Evolutionary conservation across 2,113 vertebrate genomes (phyloP), one percentile per base, ranked within the genome.

Genomic region (Emydocephalus ijimae): DNA sequence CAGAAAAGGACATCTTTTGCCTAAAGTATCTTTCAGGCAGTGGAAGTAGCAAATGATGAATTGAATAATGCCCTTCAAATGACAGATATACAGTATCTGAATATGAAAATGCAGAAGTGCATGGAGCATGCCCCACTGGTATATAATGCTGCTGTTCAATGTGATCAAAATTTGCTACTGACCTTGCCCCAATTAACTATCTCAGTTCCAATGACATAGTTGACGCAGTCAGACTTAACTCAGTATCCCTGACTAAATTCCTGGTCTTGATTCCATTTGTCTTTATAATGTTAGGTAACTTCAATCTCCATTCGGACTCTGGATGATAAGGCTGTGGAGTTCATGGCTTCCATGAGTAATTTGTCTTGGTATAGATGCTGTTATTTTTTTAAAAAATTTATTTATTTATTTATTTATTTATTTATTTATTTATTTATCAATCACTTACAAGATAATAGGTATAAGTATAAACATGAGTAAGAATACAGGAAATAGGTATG

Each of bases 1-100:
- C 89, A 64, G 92, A 90, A 94, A 61, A 95, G 94, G 94, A 92
- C 74, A 90, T 2, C 23, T 81, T 96, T 96, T 94, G 89, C 94
- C 94, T 96, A 92, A 95, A 93, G 93, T 94, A 34, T 94, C 81
- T 95, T 87, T 91, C 93, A 95, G 92, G 92, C 55, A 91, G 55
- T 93, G 94, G 93, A 93, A 91, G 74, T 86, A 92, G 94, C 95
- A 92, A 88, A 93, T 96, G 96, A 96, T 96, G 89, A 95, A 97
- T 95, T 94, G 94, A 96, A 91, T 93, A 95, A 92, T 89, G 91
- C 93, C 5, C 93, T 95, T 94, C 91, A 92, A 94, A 92, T 56
- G 96, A 96, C 95, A 95, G 95, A 90, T 94, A 95, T 93, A 95
- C 90, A 94, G 90, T 95, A 92, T 94, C 94, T 94, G 95, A 96